Conservation (phyloP, 1,140 invertebrate species). For the Eriosoma lanigerum region DNA sequence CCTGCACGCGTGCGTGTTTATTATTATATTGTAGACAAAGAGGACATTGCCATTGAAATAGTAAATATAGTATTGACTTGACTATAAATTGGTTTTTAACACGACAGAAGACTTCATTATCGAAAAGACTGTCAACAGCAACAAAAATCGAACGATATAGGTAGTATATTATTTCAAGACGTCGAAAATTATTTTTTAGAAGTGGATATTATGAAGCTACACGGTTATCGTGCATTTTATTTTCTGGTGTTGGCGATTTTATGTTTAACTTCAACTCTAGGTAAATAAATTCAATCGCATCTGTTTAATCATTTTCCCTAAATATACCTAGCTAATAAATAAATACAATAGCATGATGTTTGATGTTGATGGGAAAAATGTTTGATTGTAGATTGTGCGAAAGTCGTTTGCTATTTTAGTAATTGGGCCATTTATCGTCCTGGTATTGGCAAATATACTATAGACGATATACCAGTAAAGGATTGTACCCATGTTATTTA, state of each 20-base stretch:
- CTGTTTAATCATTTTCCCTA: too few relatives aligned
- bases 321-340: too few relatives aligned
- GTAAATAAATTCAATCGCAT: not conserved
- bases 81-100: constrained; percentile 44
- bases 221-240: not conserved
- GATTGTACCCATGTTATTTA: constrained; percentile 86
- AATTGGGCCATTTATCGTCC: constrained; percentile 90
- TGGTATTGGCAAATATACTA: constrained; percentile 74
- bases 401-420: constrained; percentile 85
- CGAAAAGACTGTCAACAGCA: not conserved
- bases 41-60: constrained; percentile 34
- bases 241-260: not conserved
- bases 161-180: not conserved
- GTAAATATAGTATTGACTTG: not conserved
- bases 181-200: not conserved
- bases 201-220: not conserved
- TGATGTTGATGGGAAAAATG: too few relatives aligned
- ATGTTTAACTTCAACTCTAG: not conserved
- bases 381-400: constrained; percentile 54
- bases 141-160: not conserved
- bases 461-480: constrained; percentile 79
- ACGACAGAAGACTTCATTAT: not conserved
- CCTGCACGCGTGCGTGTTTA: not conserved
- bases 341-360: too few relatives aligned
- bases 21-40: not conserved